phyloP scores from a whole-genome alignment of 1,140 invertebrate species.

The Mylabris phalerata region DNA sequence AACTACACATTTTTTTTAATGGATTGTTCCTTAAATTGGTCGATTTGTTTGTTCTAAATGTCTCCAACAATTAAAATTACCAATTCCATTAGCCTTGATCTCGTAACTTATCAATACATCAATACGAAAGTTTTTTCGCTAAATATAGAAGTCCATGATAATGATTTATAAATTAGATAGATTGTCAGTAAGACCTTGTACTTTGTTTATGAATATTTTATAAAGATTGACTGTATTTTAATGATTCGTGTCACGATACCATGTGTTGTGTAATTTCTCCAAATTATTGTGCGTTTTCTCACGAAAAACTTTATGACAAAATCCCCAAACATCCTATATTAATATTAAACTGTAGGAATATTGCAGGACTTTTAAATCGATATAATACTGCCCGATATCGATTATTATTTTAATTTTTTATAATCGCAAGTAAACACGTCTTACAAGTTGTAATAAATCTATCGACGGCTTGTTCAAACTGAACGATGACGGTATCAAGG shows the following conservation, averaged over 20 bases:
- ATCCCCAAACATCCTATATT: too few relatives aligned
- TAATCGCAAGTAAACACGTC: constrained; percentile 5
- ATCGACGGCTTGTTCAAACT: too few relatives aligned
- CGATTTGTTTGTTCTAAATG: constrained; percentile 1
- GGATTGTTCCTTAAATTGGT: constrained; percentile 12
- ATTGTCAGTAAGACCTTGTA: constrained; percentile 4
- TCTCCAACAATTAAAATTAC: neutral
- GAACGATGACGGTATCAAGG: too few relatives aligned
- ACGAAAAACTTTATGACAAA: too few relatives aligned
- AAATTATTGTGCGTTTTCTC: too few relatives aligned
- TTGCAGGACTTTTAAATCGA: too few relatives aligned
- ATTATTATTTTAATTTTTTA: constrained; percentile 2
- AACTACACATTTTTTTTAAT: constrained; percentile 8
- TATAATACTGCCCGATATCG: neutral
- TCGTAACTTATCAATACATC: neutral
- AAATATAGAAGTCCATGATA: constrained; percentile 9
- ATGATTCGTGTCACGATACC: constrained; percentile 11
- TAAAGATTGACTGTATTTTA: constrained; percentile 2
- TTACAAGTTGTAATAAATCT: neutral
- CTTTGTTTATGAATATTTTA: constrained; percentile 10
- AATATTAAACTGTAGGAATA: too few relatives aligned
- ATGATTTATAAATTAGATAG: constrained; percentile 12
- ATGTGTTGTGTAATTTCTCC: neutral
- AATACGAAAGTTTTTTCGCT: constrained; percentile 1
- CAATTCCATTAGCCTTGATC: too few relatives aligned